Conservation (phyloP, 2,113 vertebrate species). For the Microcebus jonahi region DNA sequence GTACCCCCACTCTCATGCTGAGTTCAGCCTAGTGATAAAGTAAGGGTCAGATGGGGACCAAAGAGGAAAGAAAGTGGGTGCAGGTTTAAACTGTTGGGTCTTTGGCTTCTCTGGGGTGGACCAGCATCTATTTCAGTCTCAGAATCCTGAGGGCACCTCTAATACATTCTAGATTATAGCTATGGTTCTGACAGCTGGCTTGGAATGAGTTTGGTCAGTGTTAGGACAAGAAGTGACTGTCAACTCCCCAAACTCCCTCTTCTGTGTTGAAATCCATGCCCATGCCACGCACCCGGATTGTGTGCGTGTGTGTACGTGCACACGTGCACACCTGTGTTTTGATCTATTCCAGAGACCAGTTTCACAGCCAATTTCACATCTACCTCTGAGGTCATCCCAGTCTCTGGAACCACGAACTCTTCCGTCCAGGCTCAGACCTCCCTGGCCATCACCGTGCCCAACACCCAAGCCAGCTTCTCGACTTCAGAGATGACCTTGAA, state of each 20-base stretch:
- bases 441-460: background rate
- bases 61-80: background rate
- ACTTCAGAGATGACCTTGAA: constrained; percentile 1
- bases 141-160: background rate
- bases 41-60: background rate
- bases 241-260: background rate
- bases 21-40: constrained; percentile 3
- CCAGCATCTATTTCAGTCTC: background rate
- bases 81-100: background rate
- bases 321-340: background rate
- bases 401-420: background rate
- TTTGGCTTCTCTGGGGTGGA: background rate
- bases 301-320: background rate
- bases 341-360: constrained; percentile 35
- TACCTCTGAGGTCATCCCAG: background rate
- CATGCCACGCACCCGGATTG: background rate
- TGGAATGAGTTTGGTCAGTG: background rate
- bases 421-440: constrained; percentile 34
- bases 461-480: background rate
- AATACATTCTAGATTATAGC: background rate
- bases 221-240: background rate
- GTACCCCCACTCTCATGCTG: background rate
- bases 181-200: background rate
- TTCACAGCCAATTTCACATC: background rate
- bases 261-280: background rate